Evolutionary conservation across 1,140 invertebrate genomes (phyloP), one percentile per base, ranked within the genome.

Genomic region (Orussus abietinus): DNA sequence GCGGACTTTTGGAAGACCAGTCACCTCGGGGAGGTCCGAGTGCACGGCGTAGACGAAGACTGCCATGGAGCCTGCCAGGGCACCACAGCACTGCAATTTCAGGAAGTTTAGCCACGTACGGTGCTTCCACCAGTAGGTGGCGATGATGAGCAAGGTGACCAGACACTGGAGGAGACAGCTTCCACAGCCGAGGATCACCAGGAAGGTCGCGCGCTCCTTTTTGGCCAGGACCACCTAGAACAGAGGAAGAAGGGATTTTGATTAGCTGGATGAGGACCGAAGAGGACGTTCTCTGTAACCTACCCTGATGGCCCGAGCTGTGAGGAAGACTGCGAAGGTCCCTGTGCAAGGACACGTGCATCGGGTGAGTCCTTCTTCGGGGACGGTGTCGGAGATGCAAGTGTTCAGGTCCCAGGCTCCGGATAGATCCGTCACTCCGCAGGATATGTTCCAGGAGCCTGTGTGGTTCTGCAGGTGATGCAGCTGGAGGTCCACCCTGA

Each of bases 81-180:
- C 78, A 22, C 70, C 61, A 49, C 80, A 82, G 52, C 80, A 82
- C 49, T 84, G 81, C 42, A 84, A 72, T 67, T 83, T 83, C 26
- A 83, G 66, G 66, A 82, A 82, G 49, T 81, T 77, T 15, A 83
- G 59, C 59, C 80, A 82, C 38, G 75, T 80, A 35, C 76, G 75
- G 41, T 76, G 74, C 42, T 75, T 77, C 57, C 75, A 77, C 76
- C 80, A 81, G 51, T 77, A 77, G 12, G 71, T 67, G 14, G 78
- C 56, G 10, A 82, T 64, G 32, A 82, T 70, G 22, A 79, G 56
- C 4, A 76, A 70, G 2, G 80, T 71, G 4, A 81, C 47, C 5
- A 77, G 59, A 39, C 77, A 77, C 37, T 80, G 79, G 10, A 80
- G 55, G 9, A 81, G 63, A 50, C 80, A 80, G 53, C 78, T 75